Percentiles rank a stretch among this genome's conserved stretches.
Evolutionary conservation across 2,888 invertebrate species (phyloP).

Genomic region (Tethea ocularis): DNA sequence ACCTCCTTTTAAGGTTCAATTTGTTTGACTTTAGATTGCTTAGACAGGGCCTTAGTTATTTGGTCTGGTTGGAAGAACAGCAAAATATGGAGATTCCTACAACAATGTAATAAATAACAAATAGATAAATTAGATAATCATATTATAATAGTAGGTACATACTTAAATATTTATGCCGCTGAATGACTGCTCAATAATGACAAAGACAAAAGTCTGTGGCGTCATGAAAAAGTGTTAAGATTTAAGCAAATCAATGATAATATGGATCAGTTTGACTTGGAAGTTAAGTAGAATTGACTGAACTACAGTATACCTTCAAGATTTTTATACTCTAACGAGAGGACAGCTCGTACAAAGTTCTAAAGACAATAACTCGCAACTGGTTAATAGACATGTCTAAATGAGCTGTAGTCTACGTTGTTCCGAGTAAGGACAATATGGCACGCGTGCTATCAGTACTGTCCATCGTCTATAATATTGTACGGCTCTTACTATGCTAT

Average conservation of each 20-base stretch:
- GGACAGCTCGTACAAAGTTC: background rate
- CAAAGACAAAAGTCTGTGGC: too few species aligned
- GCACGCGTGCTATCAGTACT: slow-evolving; percentile 49
- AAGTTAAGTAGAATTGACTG: too few species aligned
- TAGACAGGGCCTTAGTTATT: background rate
- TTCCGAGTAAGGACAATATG: slow-evolving; percentile 30
- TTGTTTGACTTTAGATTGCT: background rate
- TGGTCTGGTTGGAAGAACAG: background rate
- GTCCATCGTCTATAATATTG: slow-evolving; percentile 48
- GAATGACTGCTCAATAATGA: too few species aligned
- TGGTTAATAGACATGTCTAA: slow-evolving; percentile 11
- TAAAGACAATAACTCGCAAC: background rate
- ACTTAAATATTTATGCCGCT: too few species aligned
- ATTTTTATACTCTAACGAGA: background rate
- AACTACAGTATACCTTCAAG: too few species aligned
- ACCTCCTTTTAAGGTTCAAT: background rate
- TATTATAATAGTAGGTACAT: too few species aligned
- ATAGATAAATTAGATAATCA: too few species aligned
- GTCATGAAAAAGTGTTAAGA: too few species aligned
- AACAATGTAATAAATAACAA: too few species aligned
- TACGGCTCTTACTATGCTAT: slow-evolving; percentile 18
- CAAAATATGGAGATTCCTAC: too few species aligned
- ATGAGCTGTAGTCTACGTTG: slow-evolving; percentile 10
- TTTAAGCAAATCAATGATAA: too few species aligned
- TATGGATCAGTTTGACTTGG: too few species aligned